Evolutionary conservation across 2,888 invertebrate genomes (phyloP).

Genomic region (Oscheius onirici): DNA sequence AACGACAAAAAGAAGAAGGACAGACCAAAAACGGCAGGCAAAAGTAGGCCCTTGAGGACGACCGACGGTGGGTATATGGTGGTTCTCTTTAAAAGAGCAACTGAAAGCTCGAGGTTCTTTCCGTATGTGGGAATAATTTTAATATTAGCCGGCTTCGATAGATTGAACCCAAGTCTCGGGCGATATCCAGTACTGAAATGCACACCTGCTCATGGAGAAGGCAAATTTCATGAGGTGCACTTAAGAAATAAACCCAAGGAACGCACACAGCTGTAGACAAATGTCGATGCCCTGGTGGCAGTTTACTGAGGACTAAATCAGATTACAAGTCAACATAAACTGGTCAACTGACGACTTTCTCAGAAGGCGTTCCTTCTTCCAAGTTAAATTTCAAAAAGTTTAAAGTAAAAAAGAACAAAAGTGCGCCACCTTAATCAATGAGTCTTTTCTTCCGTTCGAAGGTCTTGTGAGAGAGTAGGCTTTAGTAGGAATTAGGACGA

Average conservation of each 20-base stretch:
- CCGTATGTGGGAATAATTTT: slow-evolving; percentile 14
- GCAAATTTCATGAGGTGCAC: background rate
- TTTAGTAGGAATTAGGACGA: slow-evolving; percentile 31
- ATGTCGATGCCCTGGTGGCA: slow-evolving; percentile 3
- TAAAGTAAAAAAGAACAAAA: background rate
- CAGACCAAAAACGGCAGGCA: slow-evolving; percentile 24
- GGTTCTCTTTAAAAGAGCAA: slow-evolving; percentile 1
- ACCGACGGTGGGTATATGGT: slow-evolving; percentile 20
- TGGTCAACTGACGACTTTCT: background rate
- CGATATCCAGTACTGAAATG: slow-evolving; percentile 1
- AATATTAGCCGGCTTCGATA: slow-evolving; percentile 12
- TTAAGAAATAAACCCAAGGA: background rate
- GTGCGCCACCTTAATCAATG: background rate
- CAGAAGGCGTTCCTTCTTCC: background rate
- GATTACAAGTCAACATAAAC: slow-evolving; percentile 31
- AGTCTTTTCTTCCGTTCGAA: background rate
- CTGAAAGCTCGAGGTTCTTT: slow-evolving; percentile 5
- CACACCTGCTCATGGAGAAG: slow-evolving; percentile 17
- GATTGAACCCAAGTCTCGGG: background rate
- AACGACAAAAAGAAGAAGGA: slow-evolving; percentile 8
- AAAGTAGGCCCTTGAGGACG: slow-evolving; percentile 22
- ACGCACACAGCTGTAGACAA: background rate
- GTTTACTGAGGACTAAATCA: slow-evolving; percentile 28
- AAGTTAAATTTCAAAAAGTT: background rate
- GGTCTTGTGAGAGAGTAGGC: slow-evolving; percentile 8